Conservation (phyloP, 2,113 vertebrate species). For the Myotis yumanensis region DNA sequence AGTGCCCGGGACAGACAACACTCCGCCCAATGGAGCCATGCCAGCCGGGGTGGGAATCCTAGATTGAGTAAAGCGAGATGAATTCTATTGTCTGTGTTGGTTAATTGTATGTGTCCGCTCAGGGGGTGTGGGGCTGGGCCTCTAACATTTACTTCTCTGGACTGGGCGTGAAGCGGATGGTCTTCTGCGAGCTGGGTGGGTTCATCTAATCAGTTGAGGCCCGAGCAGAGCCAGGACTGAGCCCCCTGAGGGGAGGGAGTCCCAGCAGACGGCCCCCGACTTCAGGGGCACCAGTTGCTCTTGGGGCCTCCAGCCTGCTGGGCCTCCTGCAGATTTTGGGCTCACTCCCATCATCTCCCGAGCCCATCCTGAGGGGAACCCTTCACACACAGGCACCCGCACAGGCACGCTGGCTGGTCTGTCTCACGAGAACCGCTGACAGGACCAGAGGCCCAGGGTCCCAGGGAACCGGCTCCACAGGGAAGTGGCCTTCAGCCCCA, state of each 20-base stretch:
- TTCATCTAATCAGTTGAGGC: accelerated
- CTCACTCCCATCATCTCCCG: accelerated
- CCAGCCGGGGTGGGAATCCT: too few relatives aligned
- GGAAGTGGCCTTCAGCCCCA: too few relatives aligned
- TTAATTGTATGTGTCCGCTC: background rate
- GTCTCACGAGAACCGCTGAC: background rate
- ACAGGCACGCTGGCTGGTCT: accelerated
- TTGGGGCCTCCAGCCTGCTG: background rate
- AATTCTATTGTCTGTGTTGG: too few relatives aligned
- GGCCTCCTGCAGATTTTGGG: accelerated
- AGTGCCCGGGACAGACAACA: too few relatives aligned
- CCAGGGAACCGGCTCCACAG: too few relatives aligned
- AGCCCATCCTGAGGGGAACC: accelerated
- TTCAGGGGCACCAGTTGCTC: accelerated
- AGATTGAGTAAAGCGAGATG: too few relatives aligned
- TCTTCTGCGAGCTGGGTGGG: background rate
- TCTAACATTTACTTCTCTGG: accelerated
- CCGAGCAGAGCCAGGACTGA: accelerated
- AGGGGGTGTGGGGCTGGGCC: too few relatives aligned
- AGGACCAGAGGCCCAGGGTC: background rate
- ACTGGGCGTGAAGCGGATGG: background rate
- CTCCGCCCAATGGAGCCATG: too few relatives aligned
- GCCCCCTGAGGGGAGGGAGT: accelerated
- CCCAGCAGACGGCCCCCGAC: accelerated
- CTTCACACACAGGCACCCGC: accelerated